Conservation (phyloP, 2,797 vertebrate species). For the Gymnoscopelus microlampas region DNA sequence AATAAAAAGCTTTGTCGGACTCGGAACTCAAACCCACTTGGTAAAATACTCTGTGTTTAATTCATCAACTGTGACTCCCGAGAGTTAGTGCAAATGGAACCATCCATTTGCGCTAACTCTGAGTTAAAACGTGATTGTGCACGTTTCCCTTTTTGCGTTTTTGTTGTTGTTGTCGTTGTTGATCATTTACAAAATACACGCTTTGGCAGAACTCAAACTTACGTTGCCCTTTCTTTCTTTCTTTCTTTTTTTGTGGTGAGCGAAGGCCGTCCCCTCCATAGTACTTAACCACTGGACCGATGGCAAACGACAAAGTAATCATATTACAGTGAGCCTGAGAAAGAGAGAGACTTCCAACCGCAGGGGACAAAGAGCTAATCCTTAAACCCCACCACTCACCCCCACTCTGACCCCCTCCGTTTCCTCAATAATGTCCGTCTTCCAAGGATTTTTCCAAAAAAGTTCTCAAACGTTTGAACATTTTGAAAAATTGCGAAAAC, state of each 20-base stretch:
- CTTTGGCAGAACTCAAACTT: constrained; percentile 26
- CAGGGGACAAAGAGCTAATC: constrained; percentile 79
- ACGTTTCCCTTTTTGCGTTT: no score
- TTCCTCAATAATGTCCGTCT: constrained; percentile 30
- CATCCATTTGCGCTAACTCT: no score
- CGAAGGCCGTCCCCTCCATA: constrained; percentile 72
- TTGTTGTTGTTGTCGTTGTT: no score
- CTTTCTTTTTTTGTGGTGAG: constrained; percentile 57
- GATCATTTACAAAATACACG: constrained; percentile 28
- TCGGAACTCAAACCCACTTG: no score
- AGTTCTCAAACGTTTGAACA: background rate
- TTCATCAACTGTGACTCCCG: no score
- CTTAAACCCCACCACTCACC: constrained; percentile 52
- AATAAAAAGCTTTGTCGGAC: no score
- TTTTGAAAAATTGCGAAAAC: no score
- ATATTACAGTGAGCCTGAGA: constrained; percentile 84
- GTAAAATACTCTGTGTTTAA: no score
- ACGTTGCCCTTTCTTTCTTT: constrained; percentile 31
- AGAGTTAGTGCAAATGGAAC: no score
- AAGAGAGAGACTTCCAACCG: constrained; percentile 70
- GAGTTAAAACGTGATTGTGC: no score
- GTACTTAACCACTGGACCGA: constrained; percentile 82
- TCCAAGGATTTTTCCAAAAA: background rate
- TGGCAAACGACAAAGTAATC: constrained; percentile 84
- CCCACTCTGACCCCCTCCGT: constrained; percentile 13